Base-by-base conservation (phyloP, 2,113 vertebrate species). In the Percopsis transmontana region DNA sequence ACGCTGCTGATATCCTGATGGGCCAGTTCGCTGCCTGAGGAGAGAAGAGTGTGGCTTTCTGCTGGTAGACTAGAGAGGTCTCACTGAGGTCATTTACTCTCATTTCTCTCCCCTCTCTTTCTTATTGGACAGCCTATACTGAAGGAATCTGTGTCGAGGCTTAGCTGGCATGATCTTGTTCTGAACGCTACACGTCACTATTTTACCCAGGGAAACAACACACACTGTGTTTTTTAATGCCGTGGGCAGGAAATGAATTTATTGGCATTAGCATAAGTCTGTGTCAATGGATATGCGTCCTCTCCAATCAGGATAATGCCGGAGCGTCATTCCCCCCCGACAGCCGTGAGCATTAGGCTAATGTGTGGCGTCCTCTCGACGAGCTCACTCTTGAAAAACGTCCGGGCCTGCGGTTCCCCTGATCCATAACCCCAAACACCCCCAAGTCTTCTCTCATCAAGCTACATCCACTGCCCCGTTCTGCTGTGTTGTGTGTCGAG, bases 401-500 rank as follows among this genome's bases (percentile, higher is more conserved):
- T 70, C 82, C 66, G 58, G 74, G 65, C 64, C 72, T 85, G 87
- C 62, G 85, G 86, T 84, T 80, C 72, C 67, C 74, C 55, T 23
- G 14, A 51, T 70, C 79, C 83, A 78, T 85, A 89, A 82, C 76
- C 85, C 86, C 87, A 74, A 84, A 82, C 81, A 82, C 87, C 86
- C 66, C 63, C 74, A 76, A 76, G 72, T 80, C 81, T 45, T 86
- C 83, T 84, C 78, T 88, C 84, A 83, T 81, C 78, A 80, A 70
- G 72, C 70, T 59, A 50, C 82, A 74, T 82, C 81, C 54, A 16
- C 27, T 53, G 19, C 74, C 52, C 69, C 72, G 41, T 76, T 87
- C 73, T 45, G 62, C 82, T 70, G 60, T 52, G 59, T 66, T 72
- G 78, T 67, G 70, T 62, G 68, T 57, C 51, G 79, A 79, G 81